Evolutionary conservation across 2,113 vertebrate genomes (phyloP).

Genomic region (Pipa parva): DNA sequence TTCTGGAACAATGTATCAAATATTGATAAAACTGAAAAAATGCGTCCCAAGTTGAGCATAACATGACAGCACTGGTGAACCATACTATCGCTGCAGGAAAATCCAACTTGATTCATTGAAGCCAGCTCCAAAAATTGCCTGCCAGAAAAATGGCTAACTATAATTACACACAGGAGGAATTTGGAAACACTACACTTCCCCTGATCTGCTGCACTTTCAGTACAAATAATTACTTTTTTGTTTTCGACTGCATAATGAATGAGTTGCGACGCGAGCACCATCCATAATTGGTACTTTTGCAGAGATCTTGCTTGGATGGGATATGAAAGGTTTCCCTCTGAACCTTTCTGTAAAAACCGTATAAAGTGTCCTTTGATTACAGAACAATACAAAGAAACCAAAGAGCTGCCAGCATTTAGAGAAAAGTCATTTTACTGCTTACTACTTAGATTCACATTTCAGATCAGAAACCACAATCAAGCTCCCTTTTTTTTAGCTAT

Average conservation of each 20-base stretch:
- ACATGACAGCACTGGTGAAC: too few relatives aligned
- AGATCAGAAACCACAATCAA: too few relatives aligned
- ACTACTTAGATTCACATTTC: too few relatives aligned
- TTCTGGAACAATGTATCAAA: too few relatives aligned
- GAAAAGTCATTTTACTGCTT: too few relatives aligned
- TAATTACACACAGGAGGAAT: background rate
- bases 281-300: constrained; percentile 3
- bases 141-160: background rate
- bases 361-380: background rate
- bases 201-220: background rate
- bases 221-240: background rate
- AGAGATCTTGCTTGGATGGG: background rate
- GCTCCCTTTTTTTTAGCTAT: too few relatives aligned
- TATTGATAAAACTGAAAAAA: too few relatives aligned
- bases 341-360: background rate
- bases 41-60: too few relatives aligned
- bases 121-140: background rate
- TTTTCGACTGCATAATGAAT: background rate
- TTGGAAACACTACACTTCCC: background rate
- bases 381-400: background rate
- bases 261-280: background rate
- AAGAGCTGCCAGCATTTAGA: too few relatives aligned
- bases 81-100: background rate
- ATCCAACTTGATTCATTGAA: background rate
- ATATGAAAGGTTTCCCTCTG: background rate